Base-by-base conservation (phyloP, 2,888 invertebrate species). In the Lasioglossum leucozonium region DNA sequence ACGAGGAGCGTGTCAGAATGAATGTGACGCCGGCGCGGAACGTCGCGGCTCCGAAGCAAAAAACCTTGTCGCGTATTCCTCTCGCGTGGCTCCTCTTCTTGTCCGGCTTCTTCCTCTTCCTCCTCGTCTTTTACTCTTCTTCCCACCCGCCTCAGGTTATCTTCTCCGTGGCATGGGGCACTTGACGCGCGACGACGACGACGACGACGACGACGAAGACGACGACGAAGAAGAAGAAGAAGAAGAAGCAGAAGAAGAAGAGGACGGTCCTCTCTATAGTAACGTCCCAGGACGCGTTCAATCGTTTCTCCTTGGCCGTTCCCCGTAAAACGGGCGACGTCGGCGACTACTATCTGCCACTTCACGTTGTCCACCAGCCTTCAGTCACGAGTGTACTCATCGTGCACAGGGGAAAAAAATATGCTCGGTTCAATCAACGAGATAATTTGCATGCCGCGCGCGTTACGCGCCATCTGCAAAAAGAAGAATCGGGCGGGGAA, bases 1-100 rank as follows among this genome's bases (percentile, higher is more conserved):
- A 89, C 85, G 87, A 87, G 90, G 87, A 91, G 87, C 90, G 90
- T 91, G 92, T 91, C 92, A 88, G 89, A 91, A 91, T 91, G 90
- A 91, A 92, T 92, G 91, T 90, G 93, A 91, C 93, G 92, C 92
- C 92, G 90, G 51, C 89, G 87, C 89, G 87, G 88, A 91, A 89
- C 90, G 93, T 90, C 92, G 90, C 91, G 91, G 90, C 91, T 90
- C 75, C 82, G 77, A 62, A 74, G 89, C 91, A 93, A 93, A 93
- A n/a, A 92, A 93, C 85, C 81, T 79, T 85, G 91, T 91, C 91
- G 90, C 89, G 87, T 85, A 86, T 85, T 89, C 87, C 84, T 89
- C 88, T 89, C 91, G 91, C 92, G 91, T 91, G 90, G 85, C 89
- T 91, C 79, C 77, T 89, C 82, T 87, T 88, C 84, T 88, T 82